These are phyloP conservation scores for Phataginus tricuspis DNA, from an alignment of 2,797 vertebrate genomes.

Conservation along the genomic window DNA sequence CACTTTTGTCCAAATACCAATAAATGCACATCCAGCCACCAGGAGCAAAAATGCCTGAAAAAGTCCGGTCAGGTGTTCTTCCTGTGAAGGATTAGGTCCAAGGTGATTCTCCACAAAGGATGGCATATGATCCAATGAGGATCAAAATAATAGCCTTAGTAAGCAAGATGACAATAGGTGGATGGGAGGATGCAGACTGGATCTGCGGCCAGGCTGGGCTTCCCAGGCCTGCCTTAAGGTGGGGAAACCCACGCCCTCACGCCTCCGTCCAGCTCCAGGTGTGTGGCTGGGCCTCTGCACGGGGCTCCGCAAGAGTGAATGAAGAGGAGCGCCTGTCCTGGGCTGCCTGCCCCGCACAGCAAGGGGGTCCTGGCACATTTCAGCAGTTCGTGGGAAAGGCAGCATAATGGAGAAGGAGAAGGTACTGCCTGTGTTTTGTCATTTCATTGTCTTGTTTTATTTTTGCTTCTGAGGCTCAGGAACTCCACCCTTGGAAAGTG, in stretches of 20 bases:
- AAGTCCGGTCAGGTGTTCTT: not conserved
- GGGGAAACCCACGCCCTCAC: not conserved
- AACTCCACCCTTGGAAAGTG: not conserved
- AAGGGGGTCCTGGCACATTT: not conserved
- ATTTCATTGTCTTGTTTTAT: not conserved
- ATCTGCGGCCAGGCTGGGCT: not conserved
- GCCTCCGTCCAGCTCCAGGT: not conserved
- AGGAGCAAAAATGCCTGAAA: conserved; percentile 4
- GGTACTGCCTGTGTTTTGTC: not conserved
- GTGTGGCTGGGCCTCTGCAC: not conserved
- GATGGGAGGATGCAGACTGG: not conserved
- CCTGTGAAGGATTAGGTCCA: not conserved
- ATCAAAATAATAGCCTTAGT: not conserved
- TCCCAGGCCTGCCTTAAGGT: not conserved
- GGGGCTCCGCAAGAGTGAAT: not conserved
- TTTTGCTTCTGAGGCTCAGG: not conserved
- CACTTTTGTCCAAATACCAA: conserved; percentile 43
- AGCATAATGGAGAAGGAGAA: not conserved
- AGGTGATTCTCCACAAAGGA: not conserved
- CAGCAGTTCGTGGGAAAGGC: not conserved
- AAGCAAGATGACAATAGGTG: not conserved
- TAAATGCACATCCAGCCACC: not conserved
- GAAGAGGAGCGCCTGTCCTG: not conserved
- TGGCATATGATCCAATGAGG: not conserved
- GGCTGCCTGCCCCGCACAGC: rapidly evolving